phyloP scores from a whole-genome alignment of 2,888 invertebrate genomes.

The Polymixis lichenea region DNA sequence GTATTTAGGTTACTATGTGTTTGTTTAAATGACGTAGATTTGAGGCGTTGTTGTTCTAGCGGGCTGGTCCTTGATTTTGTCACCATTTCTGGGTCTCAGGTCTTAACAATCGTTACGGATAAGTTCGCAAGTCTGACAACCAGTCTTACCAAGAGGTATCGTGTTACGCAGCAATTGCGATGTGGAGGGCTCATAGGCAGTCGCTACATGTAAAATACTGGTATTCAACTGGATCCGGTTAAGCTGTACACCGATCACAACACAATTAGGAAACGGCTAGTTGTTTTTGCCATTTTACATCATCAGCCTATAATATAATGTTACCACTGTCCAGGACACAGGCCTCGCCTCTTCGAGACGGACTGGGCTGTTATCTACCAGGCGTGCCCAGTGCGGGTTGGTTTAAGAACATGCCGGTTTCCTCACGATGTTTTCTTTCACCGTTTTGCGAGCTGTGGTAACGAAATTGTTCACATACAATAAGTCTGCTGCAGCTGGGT shows the following conservation, averaged over 20 bases:
- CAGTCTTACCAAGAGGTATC: neutral
- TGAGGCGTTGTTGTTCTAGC: constrained; percentile 4
- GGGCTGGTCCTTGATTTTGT: neutral
- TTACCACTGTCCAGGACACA: no score
- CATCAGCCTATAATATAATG: no score
- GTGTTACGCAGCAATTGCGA: neutral
- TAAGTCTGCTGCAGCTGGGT: no score
- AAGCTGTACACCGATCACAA: neutral
- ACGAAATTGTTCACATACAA: no score
- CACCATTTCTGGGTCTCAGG: neutral
- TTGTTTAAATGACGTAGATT: constrained; percentile 16
- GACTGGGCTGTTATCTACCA: no score
- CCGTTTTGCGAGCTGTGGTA: no score
- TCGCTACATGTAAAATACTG: neutral
- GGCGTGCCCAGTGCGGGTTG: no score
- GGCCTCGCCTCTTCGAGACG: no score
- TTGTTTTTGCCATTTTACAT: no score
- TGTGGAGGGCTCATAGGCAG: neutral
- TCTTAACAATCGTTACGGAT: neutral
- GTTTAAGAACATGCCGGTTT: no score
- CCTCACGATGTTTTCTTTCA: no score
- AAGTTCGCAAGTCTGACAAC: neutral
- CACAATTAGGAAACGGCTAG: no score
- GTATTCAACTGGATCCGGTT: neutral
- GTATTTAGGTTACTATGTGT: constrained; percentile 47